Percentiles rank a stretch among this genome's conserved stretches.
Conservation (phyloP, 2,888 invertebrate species). For the Acrobasis repandana region DNA sequence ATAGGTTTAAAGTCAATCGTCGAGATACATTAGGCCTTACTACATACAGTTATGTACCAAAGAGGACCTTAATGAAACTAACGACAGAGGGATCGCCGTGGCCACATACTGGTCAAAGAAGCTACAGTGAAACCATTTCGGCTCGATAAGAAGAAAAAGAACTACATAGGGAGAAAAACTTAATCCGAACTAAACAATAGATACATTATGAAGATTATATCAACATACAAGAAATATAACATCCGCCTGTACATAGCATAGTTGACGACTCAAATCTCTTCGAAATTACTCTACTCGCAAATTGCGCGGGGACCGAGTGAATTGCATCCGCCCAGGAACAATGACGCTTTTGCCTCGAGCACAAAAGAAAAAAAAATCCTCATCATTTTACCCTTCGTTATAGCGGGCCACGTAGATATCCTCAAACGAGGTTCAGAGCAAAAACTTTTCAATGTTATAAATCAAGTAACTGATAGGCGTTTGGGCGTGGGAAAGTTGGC, state of each 20-base stretch:
- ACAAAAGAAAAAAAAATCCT: slow-evolving; percentile 61
- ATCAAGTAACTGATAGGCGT: slow-evolving; percentile 21
- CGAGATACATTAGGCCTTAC: too few species aligned
- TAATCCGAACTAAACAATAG: too few species aligned
- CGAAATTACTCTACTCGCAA: slow-evolving; percentile 77
- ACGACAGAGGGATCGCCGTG: too few species aligned
- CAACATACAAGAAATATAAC: background rate
- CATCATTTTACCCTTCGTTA: slow-evolving; percentile 69
- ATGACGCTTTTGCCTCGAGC: slow-evolving; percentile 70
- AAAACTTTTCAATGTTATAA: slow-evolving; percentile 12
- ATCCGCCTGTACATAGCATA: background rate
- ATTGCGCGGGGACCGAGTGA: slow-evolving; percentile 77
- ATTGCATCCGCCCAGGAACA: slow-evolving; percentile 80
- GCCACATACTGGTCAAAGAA: too few species aligned
- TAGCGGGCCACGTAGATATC: slow-evolving; percentile 47
- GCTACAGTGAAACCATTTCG: too few species aligned
- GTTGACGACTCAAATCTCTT: slow-evolving; percentile 61
- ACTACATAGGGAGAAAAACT: too few species aligned
- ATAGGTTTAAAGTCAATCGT: too few species aligned
- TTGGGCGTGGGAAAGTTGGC: slow-evolving; percentile 22
- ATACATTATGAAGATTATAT: background rate
- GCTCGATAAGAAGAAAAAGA: too few species aligned
- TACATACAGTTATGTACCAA: too few species aligned
- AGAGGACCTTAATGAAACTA: too few species aligned
- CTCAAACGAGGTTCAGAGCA: slow-evolving; percentile 30